phyloP scores from a whole-genome alignment of 2,797 vertebrate genomes.

The Pseudochirops corinnae region DNA sequence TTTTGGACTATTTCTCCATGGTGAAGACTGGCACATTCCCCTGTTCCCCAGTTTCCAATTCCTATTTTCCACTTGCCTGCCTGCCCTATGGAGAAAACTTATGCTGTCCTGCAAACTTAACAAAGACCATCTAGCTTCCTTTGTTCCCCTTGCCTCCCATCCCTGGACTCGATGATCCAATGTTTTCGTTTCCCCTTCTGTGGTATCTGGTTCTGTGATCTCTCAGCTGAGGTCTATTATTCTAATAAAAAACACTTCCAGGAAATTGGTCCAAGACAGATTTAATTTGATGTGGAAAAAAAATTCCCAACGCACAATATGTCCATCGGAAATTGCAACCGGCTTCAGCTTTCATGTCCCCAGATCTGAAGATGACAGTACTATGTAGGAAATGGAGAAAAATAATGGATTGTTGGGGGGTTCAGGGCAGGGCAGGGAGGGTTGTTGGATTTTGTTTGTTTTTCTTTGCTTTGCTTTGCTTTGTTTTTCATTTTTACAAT shows the following conservation, averaged over 20 bases:
- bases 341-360: slow-evolving; percentile 71
- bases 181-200: slow-evolving; percentile 47
- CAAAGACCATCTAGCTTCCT: not conserved
- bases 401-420: not conserved
- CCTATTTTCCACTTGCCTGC: not conserved
- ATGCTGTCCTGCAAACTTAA: not conserved
- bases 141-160: not conserved
- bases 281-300: slow-evolving; percentile 78
- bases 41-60: not conserved
- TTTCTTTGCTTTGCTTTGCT: not conserved
- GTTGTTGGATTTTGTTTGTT: not conserved
- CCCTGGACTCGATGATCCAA: not conserved
- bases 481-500: slow-evolving; percentile 39
- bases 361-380: slow-evolving; percentile 72
- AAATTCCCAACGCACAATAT: slow-evolving; percentile 69
- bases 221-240: slow-evolving; percentile 75
- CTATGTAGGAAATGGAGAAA: slow-evolving; percentile 64
- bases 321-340: slow-evolving; percentile 71
- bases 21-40: not conserved
- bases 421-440: not conserved
- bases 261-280: slow-evolving; percentile 78
- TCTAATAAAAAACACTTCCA: slow-evolving; percentile 80
- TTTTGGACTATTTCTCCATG: not conserved
- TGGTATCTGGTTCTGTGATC: slow-evolving; percentile 64
- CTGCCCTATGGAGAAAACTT: not conserved